A percentile compares a stretch with the other conserved stretches of the same genome.
Conservation (phyloP, 2,113 vertebrate species). For the Megaptera novaeangliae region DNA sequence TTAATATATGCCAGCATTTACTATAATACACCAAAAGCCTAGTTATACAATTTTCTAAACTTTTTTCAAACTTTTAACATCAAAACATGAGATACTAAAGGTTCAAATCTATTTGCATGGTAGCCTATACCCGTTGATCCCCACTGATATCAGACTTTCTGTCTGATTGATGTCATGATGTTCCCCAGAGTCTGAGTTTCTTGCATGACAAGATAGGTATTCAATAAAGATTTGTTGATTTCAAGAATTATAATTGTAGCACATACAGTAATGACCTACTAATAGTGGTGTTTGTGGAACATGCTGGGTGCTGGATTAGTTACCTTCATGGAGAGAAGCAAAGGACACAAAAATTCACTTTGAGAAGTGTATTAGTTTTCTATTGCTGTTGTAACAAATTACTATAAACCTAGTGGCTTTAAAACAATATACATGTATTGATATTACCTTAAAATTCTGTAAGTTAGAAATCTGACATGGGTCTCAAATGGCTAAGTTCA, state of each 20-base stretch:
- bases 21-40: not conserved
- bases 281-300: not conserved
- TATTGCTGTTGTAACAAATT: not conserved
- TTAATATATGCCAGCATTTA: not conserved
- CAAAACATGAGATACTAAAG: not conserved
- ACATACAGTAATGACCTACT: not conserved
- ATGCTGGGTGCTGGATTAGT: not conserved
- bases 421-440: not conserved
- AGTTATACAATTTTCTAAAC: not conserved
- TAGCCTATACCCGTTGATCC: accelerated
- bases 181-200: not conserved
- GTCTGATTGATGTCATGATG: not conserved
- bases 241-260: not conserved
- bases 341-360: not conserved
- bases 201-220: not conserved
- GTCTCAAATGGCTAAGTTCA: not conserved
- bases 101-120: not conserved
- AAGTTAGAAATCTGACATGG: not conserved
- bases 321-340: not conserved
- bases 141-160: not conserved
- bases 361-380: not conserved
- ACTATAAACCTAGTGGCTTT: not conserved
- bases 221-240: not conserved
- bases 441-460: not conserved
- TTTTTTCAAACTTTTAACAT: not conserved